phyloP scores from a whole-genome alignment of 2,113 vertebrate species.

The Tenrec ecaudatus region DNA sequence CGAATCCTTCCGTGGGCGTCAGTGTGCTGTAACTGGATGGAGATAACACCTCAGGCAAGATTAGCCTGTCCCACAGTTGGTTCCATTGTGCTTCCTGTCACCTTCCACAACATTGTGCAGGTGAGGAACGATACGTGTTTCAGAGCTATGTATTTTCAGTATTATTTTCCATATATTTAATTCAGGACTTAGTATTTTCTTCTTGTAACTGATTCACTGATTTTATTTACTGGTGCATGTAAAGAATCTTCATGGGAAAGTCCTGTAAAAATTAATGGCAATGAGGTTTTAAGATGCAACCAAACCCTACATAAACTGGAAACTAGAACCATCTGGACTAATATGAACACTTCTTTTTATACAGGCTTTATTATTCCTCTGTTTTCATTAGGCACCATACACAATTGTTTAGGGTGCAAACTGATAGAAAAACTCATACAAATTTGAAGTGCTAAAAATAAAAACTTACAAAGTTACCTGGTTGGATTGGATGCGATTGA shows the following conservation, averaged over 20 bases:
- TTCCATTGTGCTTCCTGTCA: not conserved
- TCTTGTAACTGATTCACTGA: no score
- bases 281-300: no score
- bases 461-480: conserved; percentile 13
- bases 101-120: not conserved
- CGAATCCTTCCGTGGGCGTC: not conserved
- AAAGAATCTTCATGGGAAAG: no score
- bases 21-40: not conserved
- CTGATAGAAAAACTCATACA: no score
- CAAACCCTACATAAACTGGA: no score
- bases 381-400: no score
- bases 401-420: no score
- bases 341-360: no score
- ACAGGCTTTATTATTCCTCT: no score
- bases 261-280: no score
- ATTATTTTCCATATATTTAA: conserved; percentile 10
- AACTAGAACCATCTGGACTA: no score
- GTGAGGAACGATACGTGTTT: not conserved
- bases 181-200: not conserved
- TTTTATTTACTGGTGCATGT: no score
- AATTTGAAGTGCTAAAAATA: not conserved
- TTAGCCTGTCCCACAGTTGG: not conserved
- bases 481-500: not conserved
- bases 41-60: not conserved
- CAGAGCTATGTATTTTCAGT: not conserved